Evolutionary conservation across 1,140 invertebrate genomes (phyloP), one percentile per base, ranked within the genome.

Genomic region (Drosophila hydei): DNA sequence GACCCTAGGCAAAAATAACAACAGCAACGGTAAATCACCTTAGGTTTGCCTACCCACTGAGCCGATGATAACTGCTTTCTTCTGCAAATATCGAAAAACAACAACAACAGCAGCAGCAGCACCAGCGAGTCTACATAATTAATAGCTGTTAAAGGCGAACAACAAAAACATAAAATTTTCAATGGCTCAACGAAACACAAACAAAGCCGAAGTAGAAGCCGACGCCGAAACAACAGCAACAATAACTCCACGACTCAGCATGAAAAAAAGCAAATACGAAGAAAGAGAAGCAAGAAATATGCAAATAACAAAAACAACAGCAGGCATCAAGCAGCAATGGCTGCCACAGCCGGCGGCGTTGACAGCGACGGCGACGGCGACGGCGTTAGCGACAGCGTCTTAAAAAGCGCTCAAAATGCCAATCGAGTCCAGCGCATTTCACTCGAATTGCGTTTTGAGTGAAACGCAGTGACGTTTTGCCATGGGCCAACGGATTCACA

Each of bases 361-460:
- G 36, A 38, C 36, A 38, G 36, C 36, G 47, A 8, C 42, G 33
- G 2, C 18, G 42, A 0, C 12, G 18, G 25, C 38, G 8, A 12
- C 36, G 30, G 33, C 36, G 36, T 3, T n/a, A n/a, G n/a, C n/a
- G n/a, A n/a, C 25, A 54, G 27, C 27, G 36, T 3, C 36, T n/a
- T 4, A 5, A 51, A 76, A 85, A 70, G 42, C 40, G 64, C 79
- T 84, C 79, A 84, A 84, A 84, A 84, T 87, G 81, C 59, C 62
- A 67, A 83, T 88, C 54, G 83, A 88, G 81, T 56, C 54, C 68
- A 43, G 19, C 18, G 52, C 51, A 59, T 71, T 40, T 71, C 58
- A 77, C 83, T 88, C 83, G 63, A 83, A 79, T 89, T 88, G 83
- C 83, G 83, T 79, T 88, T 83, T 88, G 84, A 88, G 83, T 79